Evolutionary conservation across 2,113 vertebrate genomes (phyloP), one percentile per base, ranked within the genome.

Genomic region (Ia io): DNA sequence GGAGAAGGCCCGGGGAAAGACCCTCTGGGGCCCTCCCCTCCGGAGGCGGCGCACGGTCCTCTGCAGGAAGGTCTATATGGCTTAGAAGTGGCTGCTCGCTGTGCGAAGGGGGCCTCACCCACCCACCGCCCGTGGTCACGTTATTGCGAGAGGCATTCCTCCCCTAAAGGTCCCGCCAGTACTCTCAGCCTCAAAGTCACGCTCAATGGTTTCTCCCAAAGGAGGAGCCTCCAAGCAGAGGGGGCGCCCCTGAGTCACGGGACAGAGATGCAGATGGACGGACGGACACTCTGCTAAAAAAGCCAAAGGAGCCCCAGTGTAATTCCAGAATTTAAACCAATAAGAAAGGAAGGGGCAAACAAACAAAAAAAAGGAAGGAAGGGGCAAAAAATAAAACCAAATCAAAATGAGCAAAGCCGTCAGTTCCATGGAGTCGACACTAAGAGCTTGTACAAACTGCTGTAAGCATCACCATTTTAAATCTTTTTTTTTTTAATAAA

Each of bases 401-500:
- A 82, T 94, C 23, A 94, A 96, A 96, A 97, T 77, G 94, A 97
- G 96, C 97, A 83, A 95, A 97, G 96, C 95, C 67, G 20, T 94
- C 96, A 97, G 97, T 95, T 96, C 98, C 97, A 97, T 61, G 98
- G 97, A 98, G 98, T 98, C 95, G 97, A 98, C 97, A 97, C 98
- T 96, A 96, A 96, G 97, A 98, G 98, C 98, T 98, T 97, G 96
- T 99, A 99, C 98, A 99, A 99, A 99, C 98, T 97, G 99, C 98
- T 98, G 97, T 98, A 98, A 98, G 98, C 98, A 89, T 98, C 96
- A 98, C 98, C 98, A 96, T 98, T 98, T 98, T 98, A 98, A 97
- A 98, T 98, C 93, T 56, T 97, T 98, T 96, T 99, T n/a, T n/a
- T 96, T 99, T 98, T 98, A 98, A 98, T 99, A 98, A 99, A 99